A percentile compares a stretch with the other conserved stretches of the same genome.
These are phyloP conservation scores for Pristis pectinata DNA, from an alignment of 2,797 vertebrate species.

Conservation along the genomic window DNA sequence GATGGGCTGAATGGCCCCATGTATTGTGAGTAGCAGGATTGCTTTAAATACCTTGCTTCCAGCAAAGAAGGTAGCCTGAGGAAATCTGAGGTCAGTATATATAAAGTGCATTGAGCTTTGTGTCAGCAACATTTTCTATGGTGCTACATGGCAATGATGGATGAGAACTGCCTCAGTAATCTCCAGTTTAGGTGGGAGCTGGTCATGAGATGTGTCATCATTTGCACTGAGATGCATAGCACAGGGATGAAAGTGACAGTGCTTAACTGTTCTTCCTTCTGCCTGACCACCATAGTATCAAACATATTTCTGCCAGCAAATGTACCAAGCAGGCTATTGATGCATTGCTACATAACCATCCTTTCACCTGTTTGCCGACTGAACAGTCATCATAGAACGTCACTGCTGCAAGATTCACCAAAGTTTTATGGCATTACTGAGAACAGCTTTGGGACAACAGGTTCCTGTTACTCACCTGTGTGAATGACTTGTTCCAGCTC, in stretches of 20 bases:
- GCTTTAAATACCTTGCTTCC: too few relatives aligned
- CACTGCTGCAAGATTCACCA: too few relatives aligned
- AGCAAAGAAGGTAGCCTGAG: background rate
- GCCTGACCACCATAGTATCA: background rate
- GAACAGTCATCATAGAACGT: too few relatives aligned
- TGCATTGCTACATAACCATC: background rate
- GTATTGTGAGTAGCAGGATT: too few relatives aligned
- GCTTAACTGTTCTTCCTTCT: background rate
- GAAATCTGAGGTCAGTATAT: background rate
- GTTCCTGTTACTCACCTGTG: too few relatives aligned
- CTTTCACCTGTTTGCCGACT: too few relatives aligned
- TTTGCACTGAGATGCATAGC: background rate
- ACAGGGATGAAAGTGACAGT: background rate
- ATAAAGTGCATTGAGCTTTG: background rate
- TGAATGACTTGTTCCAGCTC: too few relatives aligned
- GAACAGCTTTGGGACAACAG: too few relatives aligned
- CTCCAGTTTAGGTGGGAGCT: background rate
- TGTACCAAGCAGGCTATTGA: background rate
- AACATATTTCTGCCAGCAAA: background rate
- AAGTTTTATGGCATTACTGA: too few relatives aligned
- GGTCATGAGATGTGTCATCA: background rate
- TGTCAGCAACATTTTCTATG: background rate
- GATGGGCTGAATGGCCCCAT: too few relatives aligned
- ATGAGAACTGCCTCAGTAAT: background rate
- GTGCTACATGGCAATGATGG: background rate